Conservation (phyloP, 2,113 vertebrate genomes). For the Numida meleagris region DNA sequence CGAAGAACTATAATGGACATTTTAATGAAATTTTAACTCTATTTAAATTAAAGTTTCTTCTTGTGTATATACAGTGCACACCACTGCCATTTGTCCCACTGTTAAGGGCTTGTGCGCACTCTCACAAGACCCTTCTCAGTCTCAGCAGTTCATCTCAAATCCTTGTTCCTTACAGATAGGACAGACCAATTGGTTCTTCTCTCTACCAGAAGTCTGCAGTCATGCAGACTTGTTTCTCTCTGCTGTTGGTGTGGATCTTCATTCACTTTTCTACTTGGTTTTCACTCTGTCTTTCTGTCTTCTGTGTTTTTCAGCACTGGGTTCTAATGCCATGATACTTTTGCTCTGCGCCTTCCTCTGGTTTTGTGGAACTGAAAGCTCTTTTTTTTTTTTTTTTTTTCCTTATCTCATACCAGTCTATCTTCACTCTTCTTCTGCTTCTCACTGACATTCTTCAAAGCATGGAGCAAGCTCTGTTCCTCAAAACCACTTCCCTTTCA, state of each 20-base stretch:
- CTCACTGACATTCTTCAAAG: neutral
- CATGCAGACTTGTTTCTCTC: neutral
- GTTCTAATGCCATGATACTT: neutral
- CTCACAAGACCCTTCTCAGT: neutral
- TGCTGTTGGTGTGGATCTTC: neutral
- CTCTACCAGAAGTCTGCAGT: neutral
- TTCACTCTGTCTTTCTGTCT: neutral
- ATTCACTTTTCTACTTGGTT: neutral
- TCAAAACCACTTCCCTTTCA: conserved; percentile 7
- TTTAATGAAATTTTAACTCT: neutral
- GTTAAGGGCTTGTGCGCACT: neutral
- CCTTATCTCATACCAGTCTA: neutral
- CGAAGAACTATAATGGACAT: neutral
- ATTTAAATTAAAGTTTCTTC: neutral
- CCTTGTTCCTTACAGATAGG: neutral
- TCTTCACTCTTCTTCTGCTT: neutral
- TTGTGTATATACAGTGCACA: neutral
- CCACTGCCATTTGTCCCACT: neutral
- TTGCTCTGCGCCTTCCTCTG: neutral
- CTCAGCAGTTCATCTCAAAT: neutral
- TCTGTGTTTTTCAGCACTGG: neutral
- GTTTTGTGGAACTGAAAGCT: neutral
- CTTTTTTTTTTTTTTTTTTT: neutral
- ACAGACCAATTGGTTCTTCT: neutral
- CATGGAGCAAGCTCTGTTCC: neutral